Base-by-base conservation (phyloP, 1,140 invertebrate species). In the Temnothorax nylanderi region DNA sequence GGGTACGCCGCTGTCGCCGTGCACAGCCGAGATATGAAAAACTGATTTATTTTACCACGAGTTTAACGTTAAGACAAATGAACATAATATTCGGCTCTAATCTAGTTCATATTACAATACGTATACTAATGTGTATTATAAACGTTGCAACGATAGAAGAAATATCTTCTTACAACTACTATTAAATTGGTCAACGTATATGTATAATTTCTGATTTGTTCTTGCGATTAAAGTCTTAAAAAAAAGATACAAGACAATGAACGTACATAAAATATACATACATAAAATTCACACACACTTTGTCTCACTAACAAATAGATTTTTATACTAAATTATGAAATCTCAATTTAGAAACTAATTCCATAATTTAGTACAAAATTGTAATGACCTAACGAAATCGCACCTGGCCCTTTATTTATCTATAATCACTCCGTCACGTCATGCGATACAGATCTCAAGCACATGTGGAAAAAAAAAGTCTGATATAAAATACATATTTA, bases 101-200 rank as follows among this genome's bases (percentile, higher is more conserved):
- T 67, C 26, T 64, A 88, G 16, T 72, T 85, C 18, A 26, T 69
- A 58, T 71, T 90, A 88, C 72, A 84, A 56, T 72, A 69, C 34
- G 41, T 37, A 47, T 37, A 47, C 54, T 76, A 74, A 7, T 47
- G 37, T 62, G 26, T 56, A 34, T 85, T 82, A 47, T 71, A 26
- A 72, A 89, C 6, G 21, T 72, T 82, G n/a, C 34, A 89, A 87
- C 47, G 51, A 47, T 86, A 77, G 47, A 90, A 86, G 41, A 54
- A 67, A 67, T 80, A 44, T 21, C 37, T 69, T 32, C 77, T 88
- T 74, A 90, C 49, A 78, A 56, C 67, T 90, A 90, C 16, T 86
- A 41, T 62, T 86, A 86, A 88, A 90, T 90, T 90, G 89, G 89
- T 90, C 89, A 89, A 90, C 54, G 41, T 60, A 77, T 56, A 60